Conservation (phyloP, 2,797 vertebrate species). For the Sebastes aleutianus region DNA sequence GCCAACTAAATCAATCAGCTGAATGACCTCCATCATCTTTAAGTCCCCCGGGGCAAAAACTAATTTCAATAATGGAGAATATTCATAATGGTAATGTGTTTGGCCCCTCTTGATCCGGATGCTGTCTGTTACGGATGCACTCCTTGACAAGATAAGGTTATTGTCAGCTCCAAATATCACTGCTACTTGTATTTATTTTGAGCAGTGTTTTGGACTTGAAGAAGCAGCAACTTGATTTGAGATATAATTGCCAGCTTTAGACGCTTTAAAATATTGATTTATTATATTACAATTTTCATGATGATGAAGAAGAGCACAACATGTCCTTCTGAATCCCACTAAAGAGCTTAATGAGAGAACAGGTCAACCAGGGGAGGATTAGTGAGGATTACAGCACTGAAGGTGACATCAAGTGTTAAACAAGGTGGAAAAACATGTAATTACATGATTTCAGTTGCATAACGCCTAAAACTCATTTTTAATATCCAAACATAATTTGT, state of each 20-base stretch:
- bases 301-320: background rate
- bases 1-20: background rate
- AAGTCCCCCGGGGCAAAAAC: background rate
- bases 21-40: background rate
- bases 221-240: background rate
- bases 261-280: background rate
- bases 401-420: background rate
- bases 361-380: conserved; percentile 19
- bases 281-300: background rate
- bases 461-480: background rate
- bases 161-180: background rate
- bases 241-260: background rate
- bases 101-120: background rate
- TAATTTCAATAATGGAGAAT: conserved; percentile 15
- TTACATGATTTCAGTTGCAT: background rate
- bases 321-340: background rate
- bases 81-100: conserved; percentile 32
- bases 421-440: background rate
- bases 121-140: background rate
- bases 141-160: background rate
- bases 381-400: conserved; percentile 22
- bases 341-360: background rate
- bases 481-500: background rate
- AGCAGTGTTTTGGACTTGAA: background rate
- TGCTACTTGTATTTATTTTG: background rate